Evolutionary conservation across 2,888 invertebrate genomes (phyloP), one percentile per base, ranked within the genome.

Genomic region (Exephanes ischioxanthus): DNA sequence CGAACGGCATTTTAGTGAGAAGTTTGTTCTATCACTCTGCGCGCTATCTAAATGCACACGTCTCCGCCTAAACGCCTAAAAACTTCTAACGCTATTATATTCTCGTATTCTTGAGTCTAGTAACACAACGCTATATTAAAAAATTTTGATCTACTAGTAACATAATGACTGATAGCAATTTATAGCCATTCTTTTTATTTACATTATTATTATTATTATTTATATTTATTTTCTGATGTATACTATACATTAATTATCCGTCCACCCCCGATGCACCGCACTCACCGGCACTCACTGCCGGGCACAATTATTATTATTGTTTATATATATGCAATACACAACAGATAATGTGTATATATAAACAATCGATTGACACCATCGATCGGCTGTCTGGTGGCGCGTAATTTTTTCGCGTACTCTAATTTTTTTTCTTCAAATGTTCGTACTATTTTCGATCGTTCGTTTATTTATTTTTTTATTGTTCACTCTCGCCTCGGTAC

Each of bases 331-430:
- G 79, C 73, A 45, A 82, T 80, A 80, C 80, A 83, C 81, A 61
- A 79, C 51, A 72, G 81, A 78, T 85, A 45, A 78, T 82, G 78
- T 85, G 63, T 78, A 82, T 79, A 84, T 80, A 80, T 76, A 80
- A 77, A 86, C 61, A 75, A 79, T 73, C 85, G 85, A 87, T 87
- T 83, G 86, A 89, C 88, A 91, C 89, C 88, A 88, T 89, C 88
- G 89, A 90, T 91, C 86, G 91, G 91, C 91, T 92, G 91, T 91
- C 91, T 92, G 91, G 91, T 91, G 91, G 91, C 90, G 90, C 87
- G 80, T 70, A 71, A 61, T 76, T 84, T 75, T 58, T 83, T 79
- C 80, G 66, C 70, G 22, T 51, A 70, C 61, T 37, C 55, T 45
- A 63, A 41, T 72, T 71, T 68, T 68, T 68, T 22, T 26, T 67